Base-by-base conservation (phyloP, 2,888 invertebrate species). In the Luffia ferchaultella region DNA sequence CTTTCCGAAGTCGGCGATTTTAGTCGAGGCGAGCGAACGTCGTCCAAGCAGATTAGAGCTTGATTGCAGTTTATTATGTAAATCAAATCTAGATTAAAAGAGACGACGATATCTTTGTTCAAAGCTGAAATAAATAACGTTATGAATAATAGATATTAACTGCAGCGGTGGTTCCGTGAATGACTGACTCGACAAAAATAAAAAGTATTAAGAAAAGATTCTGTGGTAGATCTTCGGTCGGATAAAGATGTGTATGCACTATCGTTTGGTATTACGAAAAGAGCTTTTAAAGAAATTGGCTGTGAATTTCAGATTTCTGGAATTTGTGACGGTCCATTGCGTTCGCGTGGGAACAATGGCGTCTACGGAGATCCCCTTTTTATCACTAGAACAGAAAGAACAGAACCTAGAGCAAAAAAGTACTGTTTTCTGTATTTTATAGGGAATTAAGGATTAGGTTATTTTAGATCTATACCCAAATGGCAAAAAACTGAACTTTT, bases 321-420 rank as follows among this genome's bases (percentile, higher is more conserved):
- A 54, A 68, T 65, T 63, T 62, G 58, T 57, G 57, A 61, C 64
- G 54, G 61, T 58, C 64, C 66, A 65, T 69, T 70, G 63, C 63
- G 58, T 64, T 55, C 56, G 55, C 52, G 42, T 51, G 52, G 57
- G 61, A 65, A 68, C 64, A 70, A 67, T 64, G 58, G 58, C 53
- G 62, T 64, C 67, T 62, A 62, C 56, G 53, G 58, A 30, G 30
- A 30, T 30, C 30, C 12, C 30, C n/a, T n/a, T 30, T 30, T 30
- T 30, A 30, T 30, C 30, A 30, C 30, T 7, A 30, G 12, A 30
- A 30, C 12, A 30, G 12, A 30, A 30, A 12, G 30, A 30, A 30
- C 12, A 30, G 12, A 30, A 30, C 30, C 12, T 12, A 30, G 12
- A 30, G 30, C 5, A 30, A 12, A 30, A 30, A 30, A n/a, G n/a